Evolutionary conservation across 92 coral and sea anemone species (phyloP), one percentile per base, ranked within the genome.

Genomic region (Epizoanthus illoricatus): DNA sequence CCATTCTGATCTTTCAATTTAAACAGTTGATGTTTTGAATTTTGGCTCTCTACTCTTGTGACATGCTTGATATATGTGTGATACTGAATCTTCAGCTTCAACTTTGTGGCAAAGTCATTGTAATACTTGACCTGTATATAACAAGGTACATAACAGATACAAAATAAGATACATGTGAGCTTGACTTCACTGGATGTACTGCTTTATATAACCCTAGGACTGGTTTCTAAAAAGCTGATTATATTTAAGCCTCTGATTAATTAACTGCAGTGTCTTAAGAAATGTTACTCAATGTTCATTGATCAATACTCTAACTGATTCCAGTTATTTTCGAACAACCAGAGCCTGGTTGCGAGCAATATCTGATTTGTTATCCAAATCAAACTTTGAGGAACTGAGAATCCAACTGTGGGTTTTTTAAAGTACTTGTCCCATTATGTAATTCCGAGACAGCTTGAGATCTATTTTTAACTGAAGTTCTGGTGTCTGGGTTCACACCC

Each of bases 51-150:
- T 19, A 41, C 67, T 80, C 92, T 90, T 56, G 94, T 73, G 58
- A 97, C 84, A 60, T 88, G 85, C 86, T 68, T 64, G 42, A 97
- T 92, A 74, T 88, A 84, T 5, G 99, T 94, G 73, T 97, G 94
- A 85, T 91, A 97, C 59, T 91, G 93, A 5, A 97, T 82, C 16
- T 97, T 93, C 47, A 97, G 88, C 18, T 97, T 90, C 45, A 97
- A 72, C 74, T 90, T 91, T 21, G 72, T 90, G 2, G 98, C 99
- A 85, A 80, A 97, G 83, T 94, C 98, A 84, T 91, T 91, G 8
- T 91, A 76, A 69, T 96, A 96, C 67, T 84, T 71, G 13, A 96
- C 99, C 99, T 96, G 59, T 56, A 73, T 19, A 56, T 2, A 61
- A n/a, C 15, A 74, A 0, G 76, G 5, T 57, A 80, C 65, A 41